These are phyloP conservation scores for Brachyistius frenatus DNA, from an alignment of 2,113 vertebrate genomes.

Conservation along the genomic window DNA sequence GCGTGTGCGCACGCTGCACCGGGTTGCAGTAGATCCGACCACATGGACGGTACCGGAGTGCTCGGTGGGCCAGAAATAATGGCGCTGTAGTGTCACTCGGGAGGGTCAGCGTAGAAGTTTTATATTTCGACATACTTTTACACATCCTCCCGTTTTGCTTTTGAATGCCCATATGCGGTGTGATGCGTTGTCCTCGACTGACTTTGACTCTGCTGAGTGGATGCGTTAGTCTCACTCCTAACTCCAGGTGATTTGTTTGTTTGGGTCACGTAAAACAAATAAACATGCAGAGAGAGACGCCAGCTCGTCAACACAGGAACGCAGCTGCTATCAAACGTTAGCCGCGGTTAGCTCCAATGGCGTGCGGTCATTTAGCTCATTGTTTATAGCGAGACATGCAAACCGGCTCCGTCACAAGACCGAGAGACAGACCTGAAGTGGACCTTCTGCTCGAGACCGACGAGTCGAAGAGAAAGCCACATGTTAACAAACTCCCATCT, in stretches of 20 bases:
- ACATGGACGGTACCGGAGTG: no score
- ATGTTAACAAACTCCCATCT: slow-evolving; percentile 8
- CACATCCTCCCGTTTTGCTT: no score
- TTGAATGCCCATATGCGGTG: no score
- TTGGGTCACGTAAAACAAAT: slow-evolving; percentile 28
- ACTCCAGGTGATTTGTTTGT: slow-evolving; percentile 48
- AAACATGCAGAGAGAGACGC: slow-evolving; percentile 11
- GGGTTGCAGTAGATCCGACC: no score
- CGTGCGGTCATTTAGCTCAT: slow-evolving; percentile 11
- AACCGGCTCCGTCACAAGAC: slow-evolving; percentile 23
- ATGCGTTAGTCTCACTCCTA: slow-evolving; percentile 15
- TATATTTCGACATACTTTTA: no score
- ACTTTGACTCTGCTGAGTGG: not conserved
- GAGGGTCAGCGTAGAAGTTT: no score
- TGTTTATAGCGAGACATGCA: slow-evolving; percentile 60
- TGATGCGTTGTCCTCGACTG: no score
- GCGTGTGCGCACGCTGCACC: no score
- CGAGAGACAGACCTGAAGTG: slow-evolving; percentile 22
- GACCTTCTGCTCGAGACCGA: slow-evolving; percentile 8
- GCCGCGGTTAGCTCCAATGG: slow-evolving; percentile 16
- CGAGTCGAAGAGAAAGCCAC: slow-evolving; percentile 7
- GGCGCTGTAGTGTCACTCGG: no score
- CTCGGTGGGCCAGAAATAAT: no score
- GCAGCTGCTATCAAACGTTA: slow-evolving; percentile 43
- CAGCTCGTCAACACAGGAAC: slow-evolving; percentile 28